These are phyloP conservation scores for Sphecodes monilicornis DNA, from an alignment of 2,888 invertebrate species.

Conservation along the genomic window DNA sequence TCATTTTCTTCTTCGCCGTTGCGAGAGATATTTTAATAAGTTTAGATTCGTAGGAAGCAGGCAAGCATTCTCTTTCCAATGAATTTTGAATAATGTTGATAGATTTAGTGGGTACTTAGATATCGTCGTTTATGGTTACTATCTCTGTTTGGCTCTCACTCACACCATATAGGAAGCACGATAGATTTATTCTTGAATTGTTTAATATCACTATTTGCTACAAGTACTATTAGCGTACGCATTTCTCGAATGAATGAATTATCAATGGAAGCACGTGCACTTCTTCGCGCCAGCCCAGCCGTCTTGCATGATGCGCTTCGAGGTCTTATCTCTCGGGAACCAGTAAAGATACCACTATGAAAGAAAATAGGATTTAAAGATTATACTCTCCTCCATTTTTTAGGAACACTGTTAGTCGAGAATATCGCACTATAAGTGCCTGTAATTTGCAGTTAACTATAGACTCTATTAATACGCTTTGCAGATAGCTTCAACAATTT, in stretches of 20 bases:
- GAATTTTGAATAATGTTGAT: neutral
- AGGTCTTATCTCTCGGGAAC: neutral
- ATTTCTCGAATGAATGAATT: neutral
- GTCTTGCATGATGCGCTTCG: neutral
- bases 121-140: neutral
- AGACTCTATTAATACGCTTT: neutral
- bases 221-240: neutral
- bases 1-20: neutral
- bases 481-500: too few relatives aligned
- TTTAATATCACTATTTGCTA: neutral
- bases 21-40: neutral
- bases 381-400: neutral
- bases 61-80: neutral
- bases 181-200: neutral
- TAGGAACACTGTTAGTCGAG: neutral
- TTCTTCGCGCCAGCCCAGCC: neutral
- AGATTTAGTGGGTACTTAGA: rapidly evolving
- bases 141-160: neutral
- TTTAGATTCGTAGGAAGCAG: neutral
- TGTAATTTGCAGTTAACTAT: neutral
- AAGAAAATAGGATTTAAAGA: neutral
- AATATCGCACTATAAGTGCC: neutral
- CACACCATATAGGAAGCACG: neutral
- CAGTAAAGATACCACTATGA: neutral
- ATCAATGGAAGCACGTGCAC: neutral